Evolutionary conservation across 2,113 vertebrate species (phyloP).

Genomic region (Hippopotamus amphibius): DNA sequence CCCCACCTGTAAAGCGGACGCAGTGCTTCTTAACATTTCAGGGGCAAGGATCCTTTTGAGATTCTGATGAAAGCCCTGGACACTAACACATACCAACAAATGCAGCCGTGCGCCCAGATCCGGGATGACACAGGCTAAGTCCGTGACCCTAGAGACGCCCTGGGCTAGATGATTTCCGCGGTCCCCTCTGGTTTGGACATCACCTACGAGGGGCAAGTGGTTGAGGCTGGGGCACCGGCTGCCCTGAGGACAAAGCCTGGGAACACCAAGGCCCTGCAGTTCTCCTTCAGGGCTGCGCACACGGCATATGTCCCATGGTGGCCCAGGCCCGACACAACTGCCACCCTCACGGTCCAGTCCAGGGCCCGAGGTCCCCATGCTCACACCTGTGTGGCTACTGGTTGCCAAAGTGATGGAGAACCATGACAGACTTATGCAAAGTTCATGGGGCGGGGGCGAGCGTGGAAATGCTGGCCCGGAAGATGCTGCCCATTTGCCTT

Average conservation of each 20-base stretch:
- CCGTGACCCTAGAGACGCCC: background rate
- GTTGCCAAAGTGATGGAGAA: background rate
- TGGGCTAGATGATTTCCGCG: accelerated
- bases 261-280: accelerated
- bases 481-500: constrained; percentile 5
- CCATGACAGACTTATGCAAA: constrained; percentile 14
- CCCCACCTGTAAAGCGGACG: background rate
- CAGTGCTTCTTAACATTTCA: background rate
- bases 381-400: background rate
- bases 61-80: background rate
- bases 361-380: background rate
- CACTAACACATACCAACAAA: accelerated
- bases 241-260: background rate
- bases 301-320: accelerated
- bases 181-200: background rate
- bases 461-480: background rate
- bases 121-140: background rate
- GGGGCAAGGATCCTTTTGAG: background rate
- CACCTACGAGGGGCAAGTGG: background rate
- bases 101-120: background rate
- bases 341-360: background rate
- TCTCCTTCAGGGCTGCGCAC: background rate
- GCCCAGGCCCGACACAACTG: background rate
- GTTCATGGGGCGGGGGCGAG: accelerated
- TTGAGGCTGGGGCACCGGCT: accelerated